Evolutionary conservation across 2,888 invertebrate genomes (phyloP).

Genomic region (Metopia argyrocephala): DNA sequence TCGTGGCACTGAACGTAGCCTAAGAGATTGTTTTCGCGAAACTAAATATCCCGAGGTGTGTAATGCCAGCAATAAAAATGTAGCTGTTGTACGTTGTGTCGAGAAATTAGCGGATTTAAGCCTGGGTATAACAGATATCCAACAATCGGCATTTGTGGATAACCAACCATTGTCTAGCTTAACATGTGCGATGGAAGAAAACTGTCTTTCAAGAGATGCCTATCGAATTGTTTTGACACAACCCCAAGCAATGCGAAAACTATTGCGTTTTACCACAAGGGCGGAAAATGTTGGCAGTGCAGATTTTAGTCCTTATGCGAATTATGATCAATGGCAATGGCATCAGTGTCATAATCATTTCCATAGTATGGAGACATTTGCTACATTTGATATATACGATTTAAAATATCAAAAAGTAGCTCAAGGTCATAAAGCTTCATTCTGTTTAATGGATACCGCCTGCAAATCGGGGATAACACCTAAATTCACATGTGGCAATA

Average conservation of each 20-base stretch:
- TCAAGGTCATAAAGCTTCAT: constrained; percentile 74
- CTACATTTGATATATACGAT: constrained; percentile 73
- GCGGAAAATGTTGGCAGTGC: constrained; percentile 73
- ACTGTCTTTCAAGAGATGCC: constrained; percentile 72
- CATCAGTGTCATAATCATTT: constrained; percentile 73
- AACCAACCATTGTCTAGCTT: constrained; percentile 69
- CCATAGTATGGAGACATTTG: constrained; percentile 74
- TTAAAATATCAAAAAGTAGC: constrained; percentile 70
- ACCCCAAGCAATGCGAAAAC: constrained; percentile 68
- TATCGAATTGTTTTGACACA: constrained; percentile 69
- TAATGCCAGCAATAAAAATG: constrained; percentile 69
- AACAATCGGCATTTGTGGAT: constrained; percentile 68
- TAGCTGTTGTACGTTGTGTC: constrained; percentile 72
- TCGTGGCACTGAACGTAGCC: constrained; percentile 69
- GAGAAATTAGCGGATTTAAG: constrained; percentile 69
- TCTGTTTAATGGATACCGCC: constrained; percentile 72
- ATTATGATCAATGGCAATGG: constrained; percentile 74
- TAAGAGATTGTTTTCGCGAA: constrained; percentile 71
- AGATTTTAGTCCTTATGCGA: constrained; percentile 74
- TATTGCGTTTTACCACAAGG: constrained; percentile 72
- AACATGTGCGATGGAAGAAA: constrained; percentile 74
- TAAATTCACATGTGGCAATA: constrained; percentile 71
- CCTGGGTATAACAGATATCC: constrained; percentile 70
- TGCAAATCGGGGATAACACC: constrained; percentile 68
- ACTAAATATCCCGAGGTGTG: constrained; percentile 65